These are phyloP conservation scores for Danio tinwini DNA, from an alignment of 2,797 vertebrate genomes.

Conservation along the genomic window DNA sequence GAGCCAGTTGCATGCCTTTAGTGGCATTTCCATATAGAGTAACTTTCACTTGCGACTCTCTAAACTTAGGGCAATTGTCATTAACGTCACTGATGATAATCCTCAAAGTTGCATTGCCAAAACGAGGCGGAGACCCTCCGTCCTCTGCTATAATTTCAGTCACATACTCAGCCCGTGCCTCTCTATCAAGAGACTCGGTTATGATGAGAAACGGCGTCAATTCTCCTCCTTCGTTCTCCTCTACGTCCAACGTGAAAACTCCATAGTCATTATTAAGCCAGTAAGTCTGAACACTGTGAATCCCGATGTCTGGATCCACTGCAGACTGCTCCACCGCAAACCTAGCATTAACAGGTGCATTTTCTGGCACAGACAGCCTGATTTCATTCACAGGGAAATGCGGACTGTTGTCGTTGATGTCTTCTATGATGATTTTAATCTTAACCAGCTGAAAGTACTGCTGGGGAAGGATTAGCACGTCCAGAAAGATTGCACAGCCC, in stretches of 20 bases:
- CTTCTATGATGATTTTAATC: conserved; percentile 91
- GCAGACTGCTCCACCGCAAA: conserved; percentile 94
- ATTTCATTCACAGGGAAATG: conserved; percentile 89
- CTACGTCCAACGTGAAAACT: conserved; percentile 93
- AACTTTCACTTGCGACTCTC: conserved; percentile 84
- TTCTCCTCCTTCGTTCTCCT: conserved; percentile 93
- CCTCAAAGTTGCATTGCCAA: conserved; percentile 91
- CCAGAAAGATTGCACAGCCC: conserved; percentile 88
- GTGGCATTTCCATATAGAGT: conserved; percentile 91
- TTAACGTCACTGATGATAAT: conserved; percentile 93
- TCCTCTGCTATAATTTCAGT: conserved; percentile 95
- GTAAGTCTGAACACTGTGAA: conserved; percentile 91
- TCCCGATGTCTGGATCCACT: conserved; percentile 88
- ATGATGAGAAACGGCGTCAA: conserved; percentile 94
- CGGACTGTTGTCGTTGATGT: conserved; percentile 94
- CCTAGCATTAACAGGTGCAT: conserved; percentile 88
- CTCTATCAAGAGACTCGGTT: conserved; percentile 90
- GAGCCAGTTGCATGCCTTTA: conserved; percentile 83
- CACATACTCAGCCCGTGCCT: conserved; percentile 87
- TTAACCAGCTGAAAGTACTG: conserved; percentile 96
- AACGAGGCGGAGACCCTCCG: conserved; percentile 87
- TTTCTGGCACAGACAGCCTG: conserved; percentile 88
- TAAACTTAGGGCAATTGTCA: conserved; percentile 95
- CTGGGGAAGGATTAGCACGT: conserved; percentile 94
- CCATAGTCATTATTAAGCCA: conserved; percentile 91